Evolutionary conservation across 2,797 vertebrate genomes (phyloP).

Genomic region (Glyptemys insculpta): DNA sequence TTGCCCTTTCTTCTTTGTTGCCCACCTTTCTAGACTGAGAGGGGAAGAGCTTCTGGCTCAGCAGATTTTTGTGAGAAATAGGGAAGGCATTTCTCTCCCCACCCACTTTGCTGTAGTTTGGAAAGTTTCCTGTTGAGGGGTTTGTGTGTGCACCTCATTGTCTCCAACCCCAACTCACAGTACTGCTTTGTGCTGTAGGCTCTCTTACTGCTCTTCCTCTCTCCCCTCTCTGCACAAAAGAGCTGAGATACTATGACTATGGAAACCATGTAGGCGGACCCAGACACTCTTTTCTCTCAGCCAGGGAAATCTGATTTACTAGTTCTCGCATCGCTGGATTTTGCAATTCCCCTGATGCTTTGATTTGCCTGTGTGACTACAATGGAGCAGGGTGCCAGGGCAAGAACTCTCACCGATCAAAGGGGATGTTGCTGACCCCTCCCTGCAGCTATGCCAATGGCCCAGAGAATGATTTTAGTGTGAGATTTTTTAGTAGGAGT

Average conservation of each 20-base stretch:
- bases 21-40: constrained; percentile 42
- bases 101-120: background rate
- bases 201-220: background rate
- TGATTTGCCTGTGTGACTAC: background rate
- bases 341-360: constrained; percentile 13
- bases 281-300: background rate
- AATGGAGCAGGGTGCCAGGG: background rate
- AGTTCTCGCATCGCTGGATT: constrained; percentile 35
- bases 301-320: background rate
- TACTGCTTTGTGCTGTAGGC: background rate
- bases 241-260: background rate
- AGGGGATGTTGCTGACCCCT: constrained; percentile 10
- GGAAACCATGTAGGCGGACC: background rate
- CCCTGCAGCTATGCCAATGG: accelerated
- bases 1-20: constrained; percentile 48
- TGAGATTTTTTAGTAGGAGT: background rate
- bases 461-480: background rate
- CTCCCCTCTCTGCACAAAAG: constrained; percentile 43
- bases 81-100: background rate
- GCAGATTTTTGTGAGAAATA: background rate
- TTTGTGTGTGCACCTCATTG: constrained; percentile 31
- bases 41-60: background rate
- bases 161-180: background rate
- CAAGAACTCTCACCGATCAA: background rate
- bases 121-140: constrained; percentile 41